Percentiles rank a stretch among this genome's conserved stretches.
These are phyloP conservation scores for Bombus ignitus DNA, from an alignment of 1,140 invertebrate species.

Conservation along the genomic window DNA sequence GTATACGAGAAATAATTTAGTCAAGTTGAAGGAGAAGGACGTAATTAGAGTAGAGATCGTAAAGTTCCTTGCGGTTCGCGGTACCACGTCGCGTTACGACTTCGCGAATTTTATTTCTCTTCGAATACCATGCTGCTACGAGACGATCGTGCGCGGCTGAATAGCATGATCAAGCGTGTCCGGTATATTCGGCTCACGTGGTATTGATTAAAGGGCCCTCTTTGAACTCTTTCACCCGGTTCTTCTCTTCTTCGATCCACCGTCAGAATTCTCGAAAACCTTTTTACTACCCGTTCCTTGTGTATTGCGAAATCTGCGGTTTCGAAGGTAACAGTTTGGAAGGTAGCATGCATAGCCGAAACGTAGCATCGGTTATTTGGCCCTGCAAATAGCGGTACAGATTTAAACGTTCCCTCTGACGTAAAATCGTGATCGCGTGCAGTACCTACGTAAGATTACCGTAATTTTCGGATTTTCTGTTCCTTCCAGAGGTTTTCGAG, in stretches of 20 bases:
- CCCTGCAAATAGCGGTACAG: conserved; percentile 15
- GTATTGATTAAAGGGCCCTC: conserved; percentile 40
- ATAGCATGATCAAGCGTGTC: conserved; percentile 7
- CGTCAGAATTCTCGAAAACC: background rate
- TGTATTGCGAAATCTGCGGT: conserved; percentile 13
- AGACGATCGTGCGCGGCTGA: background rate
- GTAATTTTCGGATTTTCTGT: conserved; percentile 30
- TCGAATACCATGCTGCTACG: background rate
- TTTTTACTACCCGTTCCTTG: background rate
- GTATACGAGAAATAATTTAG: background rate
- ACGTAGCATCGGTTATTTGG: conserved; percentile 2
- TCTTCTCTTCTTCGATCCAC: background rate
- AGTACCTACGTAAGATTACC: background rate
- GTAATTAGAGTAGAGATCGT: conserved; percentile 1
- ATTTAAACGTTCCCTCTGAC: conserved; percentile 22
- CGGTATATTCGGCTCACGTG: conserved; percentile 20
- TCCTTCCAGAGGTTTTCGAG: background rate
- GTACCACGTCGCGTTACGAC: background rate
- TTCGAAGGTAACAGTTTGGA: conserved; percentile 27
- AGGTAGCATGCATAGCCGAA: background rate
- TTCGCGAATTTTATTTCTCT: conserved; percentile 18
- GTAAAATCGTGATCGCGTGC: conserved; percentile 28
- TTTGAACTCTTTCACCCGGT: conserved; percentile 16
- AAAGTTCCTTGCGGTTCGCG: background rate
- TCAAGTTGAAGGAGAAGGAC: too few relatives aligned